A percentile compares a stretch with the other conserved stretches of the same genome.
phyloP scores from a whole-genome alignment of 1,140 invertebrate species.

The Drosophila paulistorum region DNA sequence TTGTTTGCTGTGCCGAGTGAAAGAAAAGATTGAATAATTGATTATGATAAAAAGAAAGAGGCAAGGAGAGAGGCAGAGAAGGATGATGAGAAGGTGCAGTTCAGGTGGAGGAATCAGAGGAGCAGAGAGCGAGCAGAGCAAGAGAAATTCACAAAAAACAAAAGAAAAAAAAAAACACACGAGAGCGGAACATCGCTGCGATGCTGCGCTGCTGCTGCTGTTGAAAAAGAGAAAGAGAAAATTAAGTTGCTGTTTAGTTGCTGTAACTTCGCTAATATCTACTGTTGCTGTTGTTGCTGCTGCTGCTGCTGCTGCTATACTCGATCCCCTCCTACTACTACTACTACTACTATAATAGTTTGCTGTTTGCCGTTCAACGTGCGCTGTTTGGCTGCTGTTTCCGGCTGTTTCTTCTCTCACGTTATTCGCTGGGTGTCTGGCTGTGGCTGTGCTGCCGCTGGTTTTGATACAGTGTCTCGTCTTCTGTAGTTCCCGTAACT shows the following conservation, averaged over 20 bases:
- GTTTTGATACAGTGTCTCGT: slow-evolving; percentile 39
- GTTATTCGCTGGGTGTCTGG: slow-evolving; percentile 33
- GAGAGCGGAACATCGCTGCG: slow-evolving; percentile 32
- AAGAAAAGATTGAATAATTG: slow-evolving; percentile 43
- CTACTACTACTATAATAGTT: slow-evolving; percentile 4
- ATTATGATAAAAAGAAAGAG: slow-evolving; percentile 52
- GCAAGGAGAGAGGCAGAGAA: slow-evolving; percentile 15
- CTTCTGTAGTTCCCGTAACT: slow-evolving; percentile 30
- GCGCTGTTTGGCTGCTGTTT: slow-evolving; percentile 25
- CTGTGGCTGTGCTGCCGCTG: slow-evolving; percentile 12
- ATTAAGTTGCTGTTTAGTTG: slow-evolving; percentile 32
- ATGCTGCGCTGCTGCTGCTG: slow-evolving; percentile 34
- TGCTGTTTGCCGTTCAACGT: slow-evolving; percentile 26
- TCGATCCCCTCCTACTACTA: slow-evolving; percentile 8
- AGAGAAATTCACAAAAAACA: not conserved
- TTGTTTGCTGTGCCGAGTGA: slow-evolving; percentile 67
- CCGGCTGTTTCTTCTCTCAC: slow-evolving; percentile 39
- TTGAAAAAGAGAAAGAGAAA: slow-evolving; percentile 13
- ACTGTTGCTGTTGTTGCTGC: slow-evolving; percentile 10
- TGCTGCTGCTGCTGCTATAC: slow-evolving; percentile 11
- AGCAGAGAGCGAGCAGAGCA: slow-evolving; percentile 51
- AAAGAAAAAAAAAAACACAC: not conserved
- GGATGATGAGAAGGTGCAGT: slow-evolving; percentile 16
- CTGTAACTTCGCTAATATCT: slow-evolving; percentile 23
- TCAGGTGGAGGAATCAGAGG: slow-evolving; percentile 34